Base-by-base conservation (phyloP, 2,888 invertebrate genomes). In the Synanthedon myopaeformis region DNA sequence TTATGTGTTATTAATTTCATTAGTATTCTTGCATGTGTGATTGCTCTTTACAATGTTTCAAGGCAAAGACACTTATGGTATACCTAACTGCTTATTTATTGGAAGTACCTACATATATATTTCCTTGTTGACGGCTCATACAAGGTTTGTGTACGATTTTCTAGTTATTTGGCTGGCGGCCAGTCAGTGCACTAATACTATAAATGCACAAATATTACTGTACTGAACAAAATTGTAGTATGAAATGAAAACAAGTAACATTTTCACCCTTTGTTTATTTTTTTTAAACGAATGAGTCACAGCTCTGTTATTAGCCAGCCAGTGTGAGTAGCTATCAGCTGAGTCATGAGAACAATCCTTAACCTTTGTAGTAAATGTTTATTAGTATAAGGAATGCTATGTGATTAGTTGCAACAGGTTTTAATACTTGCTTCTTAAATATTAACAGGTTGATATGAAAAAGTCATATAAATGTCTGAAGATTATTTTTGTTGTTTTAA, bases 161-260 rank as follows among this genome's bases (percentile, higher is more conserved):
- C 58, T 59, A 65, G 66, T 61, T 62, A 59, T 52, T 72, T 76
- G 77, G 77, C 72, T 53, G 42, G 23, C 51, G 66, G 76, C 78
- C 78, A 78, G 69, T 74, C 35, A 35, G 5, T 45, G 73, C 75
- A 77, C 65, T 60, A 63, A 64, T 65, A 59, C 4, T 13, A 13
- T 5, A 45, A 45, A 62, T 57, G 53, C 42, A 51, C 35, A 35
- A 35, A 10, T 60, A 54, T 55, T 63, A 61, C 53, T 65, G 57
- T 61, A 58, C 57, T 59, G 58, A 58, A 51, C 53, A 56, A 55
- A 23, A 54, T 55, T 55, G 55, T 57, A 62, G n/a, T n/a, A n/a
- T n/a, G n/a, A n/a, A 65, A 64, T 61, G 53, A 62, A 62, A 64
- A 66, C 66, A 67, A 67, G 61, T 58, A 58, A 60, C 58, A 57